Evolutionary conservation across 1,140 invertebrate genomes (phyloP).

Genomic region (Cydia amplana): DNA sequence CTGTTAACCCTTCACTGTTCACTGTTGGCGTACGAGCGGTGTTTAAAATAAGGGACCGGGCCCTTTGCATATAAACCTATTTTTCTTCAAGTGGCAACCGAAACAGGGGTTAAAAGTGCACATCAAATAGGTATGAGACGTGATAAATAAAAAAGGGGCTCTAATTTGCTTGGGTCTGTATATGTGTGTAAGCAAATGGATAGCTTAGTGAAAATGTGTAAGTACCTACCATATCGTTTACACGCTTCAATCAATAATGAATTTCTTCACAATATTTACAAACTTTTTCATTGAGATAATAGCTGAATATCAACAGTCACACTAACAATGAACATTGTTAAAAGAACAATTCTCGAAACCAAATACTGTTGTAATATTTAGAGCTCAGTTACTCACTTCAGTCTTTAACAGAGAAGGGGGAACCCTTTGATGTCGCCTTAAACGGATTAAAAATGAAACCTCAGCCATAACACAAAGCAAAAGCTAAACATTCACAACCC

Average conservation of each 20-base stretch:
- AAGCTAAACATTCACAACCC: slow-evolving; percentile 17
- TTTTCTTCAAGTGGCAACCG: slow-evolving; percentile 26
- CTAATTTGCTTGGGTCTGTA: slow-evolving; percentile 7
- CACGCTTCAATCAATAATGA: neutral
- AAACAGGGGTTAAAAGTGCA: slow-evolving; percentile 31
- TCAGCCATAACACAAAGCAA: slow-evolving; percentile 6
- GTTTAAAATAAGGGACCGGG: slow-evolving; percentile 44
- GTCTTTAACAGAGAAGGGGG: neutral
- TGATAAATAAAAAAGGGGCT: slow-evolving; percentile 23
- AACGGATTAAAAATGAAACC: slow-evolving; percentile 29
- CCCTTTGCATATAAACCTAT: slow-evolving; percentile 45
- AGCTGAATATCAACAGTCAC: neutral
- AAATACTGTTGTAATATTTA: slow-evolving; percentile 1
- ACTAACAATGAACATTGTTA: slow-evolving; percentile 7
- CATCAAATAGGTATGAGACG: slow-evolving; percentile 30
- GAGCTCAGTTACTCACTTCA: slow-evolving; percentile 3
- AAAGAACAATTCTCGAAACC: neutral
- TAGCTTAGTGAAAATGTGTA: neutral
- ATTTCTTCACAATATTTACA: neutral
- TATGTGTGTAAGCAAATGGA: neutral
- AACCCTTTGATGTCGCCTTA: slow-evolving; percentile 17
- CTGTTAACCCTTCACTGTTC: slow-evolving; percentile 71
- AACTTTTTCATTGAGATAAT: neutral
- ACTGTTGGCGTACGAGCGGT: slow-evolving; percentile 51
- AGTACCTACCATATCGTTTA: neutral